A percentile compares a stretch with the other conserved stretches of the same genome.
Evolutionary conservation across 2,888 invertebrate species (phyloP).

Genomic region (Carpatolechia fugitivella): DNA sequence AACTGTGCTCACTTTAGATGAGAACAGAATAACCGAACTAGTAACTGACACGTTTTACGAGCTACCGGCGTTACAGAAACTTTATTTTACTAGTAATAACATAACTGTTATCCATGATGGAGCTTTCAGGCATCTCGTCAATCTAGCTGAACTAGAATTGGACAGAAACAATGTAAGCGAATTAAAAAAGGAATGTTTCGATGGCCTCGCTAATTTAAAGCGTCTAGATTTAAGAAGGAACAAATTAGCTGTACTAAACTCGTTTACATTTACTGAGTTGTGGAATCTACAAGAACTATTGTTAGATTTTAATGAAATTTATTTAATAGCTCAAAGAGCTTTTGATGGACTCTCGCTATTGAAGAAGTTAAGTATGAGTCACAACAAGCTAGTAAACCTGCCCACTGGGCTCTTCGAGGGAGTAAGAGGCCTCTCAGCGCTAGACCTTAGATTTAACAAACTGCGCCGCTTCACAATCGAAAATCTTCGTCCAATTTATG

Average conservation of each 20-base stretch:
- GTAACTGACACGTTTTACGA: constrained; percentile 87
- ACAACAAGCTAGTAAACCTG: constrained; percentile 86
- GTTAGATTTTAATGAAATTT: constrained; percentile 84
- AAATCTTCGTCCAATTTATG: constrained; percentile 86
- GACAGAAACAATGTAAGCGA: constrained; percentile 87
- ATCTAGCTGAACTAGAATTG: constrained; percentile 88
- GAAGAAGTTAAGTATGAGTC: constrained; percentile 84
- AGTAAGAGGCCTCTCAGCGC: constrained; percentile 83
- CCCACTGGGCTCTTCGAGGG: constrained; percentile 85
- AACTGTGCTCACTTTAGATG: constrained; percentile 84
- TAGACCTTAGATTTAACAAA: constrained; percentile 88
- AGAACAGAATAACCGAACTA: constrained; percentile 86
- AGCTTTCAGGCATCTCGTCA: constrained; percentile 86
- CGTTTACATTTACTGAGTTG: constrained; percentile 88
- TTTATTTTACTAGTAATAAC: constrained; percentile 92
- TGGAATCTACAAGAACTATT: constrained; percentile 85
- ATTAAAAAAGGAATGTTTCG: constrained; percentile 87
- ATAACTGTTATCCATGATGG: constrained; percentile 91
- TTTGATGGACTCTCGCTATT: constrained; percentile 87
- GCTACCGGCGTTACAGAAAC: constrained; percentile 84
- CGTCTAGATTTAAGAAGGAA: constrained; percentile 87
- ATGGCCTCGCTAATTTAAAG: constrained; percentile 85
- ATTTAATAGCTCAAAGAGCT: constrained; percentile 86
- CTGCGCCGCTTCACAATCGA: constrained; percentile 87
- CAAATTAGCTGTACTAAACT: constrained; percentile 85